phyloP scores from a whole-genome alignment of 2,888 invertebrate species.

The Cephus runcator region DNA sequence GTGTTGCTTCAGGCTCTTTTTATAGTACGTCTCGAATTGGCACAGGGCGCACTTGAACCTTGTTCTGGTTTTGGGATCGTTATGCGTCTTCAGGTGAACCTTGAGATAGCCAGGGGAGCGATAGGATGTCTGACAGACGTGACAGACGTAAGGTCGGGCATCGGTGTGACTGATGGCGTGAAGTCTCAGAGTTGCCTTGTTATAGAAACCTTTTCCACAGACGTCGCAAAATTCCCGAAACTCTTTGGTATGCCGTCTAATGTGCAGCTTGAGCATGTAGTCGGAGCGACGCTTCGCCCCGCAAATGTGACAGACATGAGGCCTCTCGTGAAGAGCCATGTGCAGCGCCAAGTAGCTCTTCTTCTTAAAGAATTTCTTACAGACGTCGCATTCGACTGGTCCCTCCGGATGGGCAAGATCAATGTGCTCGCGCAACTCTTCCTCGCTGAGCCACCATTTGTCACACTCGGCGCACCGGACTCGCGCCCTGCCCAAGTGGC shows the following conservation, averaged over 20 bases:
- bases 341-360: conserved; percentile 65
- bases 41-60: conserved; percentile 44
- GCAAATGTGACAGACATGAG: conserved; percentile 26
- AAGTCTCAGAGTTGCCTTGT: conserved; percentile 60
- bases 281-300: conserved; percentile 8
- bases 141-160: conserved; percentile 58
- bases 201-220: conserved; percentile 65
- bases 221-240: conserved; percentile 62
- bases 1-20: conserved; percentile 56
- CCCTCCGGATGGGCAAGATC: conserved; percentile 63
- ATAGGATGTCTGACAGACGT: conserved; percentile 63
- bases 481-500: conserved; percentile 8
- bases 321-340: conserved; percentile 25
- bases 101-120: conserved; percentile 66
- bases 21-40: conserved; percentile 58
- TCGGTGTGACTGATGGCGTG: conserved; percentile 58
- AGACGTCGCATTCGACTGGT: conserved; percentile 69
- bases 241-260: conserved; percentile 66
- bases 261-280: conserved; percentile 52
- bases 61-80: conserved; percentile 3
- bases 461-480: conserved; percentile 61
- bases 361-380: conserved; percentile 68
- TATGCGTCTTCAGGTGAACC: conserved; percentile 66
- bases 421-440: conserved; percentile 65
- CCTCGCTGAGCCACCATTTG: conserved; percentile 64